A percentile compares a stretch with the other conserved stretches of the same genome.
Conservation (phyloP, 2,888 invertebrate genomes). For the Siphlonurus alternatus region DNA sequence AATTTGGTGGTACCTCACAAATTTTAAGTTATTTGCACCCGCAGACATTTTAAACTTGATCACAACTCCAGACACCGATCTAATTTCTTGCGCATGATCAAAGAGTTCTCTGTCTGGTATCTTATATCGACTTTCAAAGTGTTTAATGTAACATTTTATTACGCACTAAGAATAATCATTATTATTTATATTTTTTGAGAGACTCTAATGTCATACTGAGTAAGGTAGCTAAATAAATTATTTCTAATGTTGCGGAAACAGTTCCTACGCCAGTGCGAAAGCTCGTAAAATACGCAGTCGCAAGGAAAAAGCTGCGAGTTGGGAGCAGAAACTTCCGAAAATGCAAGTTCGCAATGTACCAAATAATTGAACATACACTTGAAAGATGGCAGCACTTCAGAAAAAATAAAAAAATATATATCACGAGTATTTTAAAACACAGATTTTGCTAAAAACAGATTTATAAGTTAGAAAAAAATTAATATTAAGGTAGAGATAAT, state of each 20-base stretch:
- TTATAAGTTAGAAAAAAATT: too few species aligned
- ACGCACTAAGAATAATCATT: too few species aligned
- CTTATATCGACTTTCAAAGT: too few species aligned
- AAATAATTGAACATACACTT: neutral
- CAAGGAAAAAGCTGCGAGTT: neutral
- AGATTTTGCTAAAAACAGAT: too few species aligned
- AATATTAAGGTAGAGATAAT: too few species aligned
- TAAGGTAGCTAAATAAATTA: too few species aligned
- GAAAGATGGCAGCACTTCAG: neutral
- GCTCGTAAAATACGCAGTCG: neutral
- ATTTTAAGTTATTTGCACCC: neutral
- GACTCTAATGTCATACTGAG: too few species aligned
- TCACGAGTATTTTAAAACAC: too few species aligned
- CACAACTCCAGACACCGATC: neutral
- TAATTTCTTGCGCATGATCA: neutral
- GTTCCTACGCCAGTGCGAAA: neutral
- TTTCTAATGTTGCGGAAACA: neutral
- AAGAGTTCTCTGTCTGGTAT: neutral
- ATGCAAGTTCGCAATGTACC: neutral
- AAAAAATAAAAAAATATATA: too few species aligned
- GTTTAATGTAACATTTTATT: too few species aligned
- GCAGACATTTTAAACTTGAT: neutral
- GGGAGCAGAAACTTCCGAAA: neutral
- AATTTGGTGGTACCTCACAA: neutral
- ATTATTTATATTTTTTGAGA: too few species aligned